Evolutionary conservation across 2,888 invertebrate genomes (phyloP).

Genomic region (Argyresthia albistria): DNA sequence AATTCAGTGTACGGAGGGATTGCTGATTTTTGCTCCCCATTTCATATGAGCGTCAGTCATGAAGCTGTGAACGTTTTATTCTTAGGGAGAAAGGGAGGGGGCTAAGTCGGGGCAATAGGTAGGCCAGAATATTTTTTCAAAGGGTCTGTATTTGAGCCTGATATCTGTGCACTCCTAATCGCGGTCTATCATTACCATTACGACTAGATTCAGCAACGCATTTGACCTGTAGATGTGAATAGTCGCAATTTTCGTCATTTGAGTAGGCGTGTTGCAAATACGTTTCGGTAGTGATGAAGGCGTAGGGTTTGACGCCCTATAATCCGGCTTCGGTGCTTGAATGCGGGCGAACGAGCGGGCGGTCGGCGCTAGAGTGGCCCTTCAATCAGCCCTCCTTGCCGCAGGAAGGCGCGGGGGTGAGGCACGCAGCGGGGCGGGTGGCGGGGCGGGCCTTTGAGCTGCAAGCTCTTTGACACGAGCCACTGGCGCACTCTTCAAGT

Average conservation of each 20-base stretch:
- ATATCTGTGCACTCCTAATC: background rate
- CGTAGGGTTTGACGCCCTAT: conserved; percentile 67
- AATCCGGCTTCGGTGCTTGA: conserved; percentile 69
- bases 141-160: no score
- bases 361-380: conserved; percentile 69
- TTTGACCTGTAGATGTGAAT: conserved; percentile 35
- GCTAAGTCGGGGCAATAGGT: no score
- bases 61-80: no score
- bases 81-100: no score
- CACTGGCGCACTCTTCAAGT: conserved; percentile 71
- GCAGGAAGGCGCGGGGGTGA: background rate
- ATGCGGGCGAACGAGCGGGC: conserved; percentile 67
- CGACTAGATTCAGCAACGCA: conserved; percentile 14
- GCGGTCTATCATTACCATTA: conserved; percentile 20
- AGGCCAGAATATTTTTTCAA: no score
- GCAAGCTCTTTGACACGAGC: conserved; percentile 69
- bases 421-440: conserved; percentile 21
- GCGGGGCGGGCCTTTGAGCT: conserved; percentile 65
- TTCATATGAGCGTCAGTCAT: no score
- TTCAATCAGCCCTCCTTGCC: conserved; percentile 58
- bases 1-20: no score
- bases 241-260: conserved; percentile 51
- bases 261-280: conserved; percentile 52
- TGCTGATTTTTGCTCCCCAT: no score
- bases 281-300: conserved; percentile 67